A percentile compares a stretch with the other conserved stretches of the same genome.
These are phyloP conservation scores for Aviceda subcristata DNA, from an alignment of 2,113 vertebrate genomes.

Conservation along the genomic window DNA sequence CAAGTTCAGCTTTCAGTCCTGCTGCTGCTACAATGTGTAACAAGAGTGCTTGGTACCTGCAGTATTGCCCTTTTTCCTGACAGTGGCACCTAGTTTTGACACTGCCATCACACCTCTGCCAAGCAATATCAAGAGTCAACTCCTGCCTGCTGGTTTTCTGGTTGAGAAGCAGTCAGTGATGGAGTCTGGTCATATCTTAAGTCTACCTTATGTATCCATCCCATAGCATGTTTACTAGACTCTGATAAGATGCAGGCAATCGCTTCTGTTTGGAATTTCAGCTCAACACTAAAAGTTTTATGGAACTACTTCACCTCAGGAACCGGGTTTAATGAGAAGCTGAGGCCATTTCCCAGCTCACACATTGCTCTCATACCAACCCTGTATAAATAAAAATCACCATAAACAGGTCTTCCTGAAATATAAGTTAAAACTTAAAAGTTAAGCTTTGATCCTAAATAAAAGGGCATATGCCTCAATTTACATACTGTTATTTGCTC, in stretches of 20 bases:
- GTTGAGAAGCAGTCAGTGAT: background rate
- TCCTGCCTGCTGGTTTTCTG: background rate
- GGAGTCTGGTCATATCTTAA: background rate
- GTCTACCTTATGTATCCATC: background rate
- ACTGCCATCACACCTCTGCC: background rate
- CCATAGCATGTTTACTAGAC: background rate
- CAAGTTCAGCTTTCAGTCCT: background rate
- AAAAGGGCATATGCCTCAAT: background rate
- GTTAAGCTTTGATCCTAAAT: background rate
- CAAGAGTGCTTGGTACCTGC: too few species aligned
- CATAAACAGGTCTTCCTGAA: background rate
- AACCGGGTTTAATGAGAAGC: background rate
- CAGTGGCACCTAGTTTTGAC: fast-evolving
- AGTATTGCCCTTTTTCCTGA: background rate
- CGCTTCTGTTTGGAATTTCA: background rate
- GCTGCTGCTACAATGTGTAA: background rate
- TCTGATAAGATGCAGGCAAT: background rate
- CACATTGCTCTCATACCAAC: background rate
- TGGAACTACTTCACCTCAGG: background rate
- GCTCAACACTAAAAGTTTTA: background rate
- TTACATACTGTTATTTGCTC: background rate
- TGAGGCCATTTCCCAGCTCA: background rate
- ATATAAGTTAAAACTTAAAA: background rate
- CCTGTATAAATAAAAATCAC: background rate
- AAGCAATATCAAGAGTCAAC: background rate